Evolutionary conservation across 2,888 invertebrate genomes (phyloP), one percentile per base, ranked within the genome.

Genomic region (Xestia sexstrigata): DNA sequence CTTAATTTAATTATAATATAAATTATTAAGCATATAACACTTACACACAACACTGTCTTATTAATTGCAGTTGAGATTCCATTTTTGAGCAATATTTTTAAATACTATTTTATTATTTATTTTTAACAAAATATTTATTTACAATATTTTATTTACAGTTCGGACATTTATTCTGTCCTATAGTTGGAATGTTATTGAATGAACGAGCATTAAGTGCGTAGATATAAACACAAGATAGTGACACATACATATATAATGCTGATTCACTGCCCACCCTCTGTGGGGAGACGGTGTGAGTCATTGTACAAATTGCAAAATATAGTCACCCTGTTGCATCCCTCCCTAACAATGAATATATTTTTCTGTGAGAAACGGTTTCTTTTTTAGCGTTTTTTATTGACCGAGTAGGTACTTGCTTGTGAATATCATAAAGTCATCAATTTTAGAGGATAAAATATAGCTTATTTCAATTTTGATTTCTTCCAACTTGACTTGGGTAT

Each of bases 211-310:
- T 8, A 70, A 23, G 6, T 63, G 17, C 47, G 39, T 26, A 79
- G 68, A 79, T 82, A 79, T 79, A 79, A 79, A 83, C 58, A 49
- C 26, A 15, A 49, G 23, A 45, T 74, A 69, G 15, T 82, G 80
- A 79, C 82, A 79, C 83, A 82, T 30, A 11, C 45, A 20, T 26
- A 20, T 26, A 60, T 26, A 23, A 1, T 79, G 84, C 71, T 82
- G 83, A 82, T 26, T 82, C 82, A 82, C 78, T 78, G 47, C 20
- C 9, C 60, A 76, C 80, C 82, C 82, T 71, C 26, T n/a, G 26
- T 49, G 45, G 47, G 70, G 35, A 62, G 49, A 42, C 0, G 11
- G 63, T 5, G 7, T 83, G 79, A 79, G 20, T 83, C 82, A 82
- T 23, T n/a, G n/a, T 9, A 7, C 17, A n/a, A 60, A 70, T 70